Evolutionary conservation across 2,888 invertebrate genomes (phyloP).

Genomic region (Metallyticus violacea): DNA sequence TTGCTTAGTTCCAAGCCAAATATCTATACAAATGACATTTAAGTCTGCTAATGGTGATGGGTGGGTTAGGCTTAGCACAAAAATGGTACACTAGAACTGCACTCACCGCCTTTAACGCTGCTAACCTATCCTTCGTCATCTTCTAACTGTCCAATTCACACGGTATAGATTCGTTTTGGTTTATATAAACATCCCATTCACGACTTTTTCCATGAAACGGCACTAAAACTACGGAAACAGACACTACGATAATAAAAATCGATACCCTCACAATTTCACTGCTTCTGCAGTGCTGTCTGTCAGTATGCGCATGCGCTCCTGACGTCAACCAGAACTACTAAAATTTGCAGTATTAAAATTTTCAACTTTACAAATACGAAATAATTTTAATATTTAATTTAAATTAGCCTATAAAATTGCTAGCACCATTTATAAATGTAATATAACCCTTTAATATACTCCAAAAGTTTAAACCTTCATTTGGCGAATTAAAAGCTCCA

Average conservation of each 20-base stretch:
- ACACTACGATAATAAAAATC: slow-evolving; percentile 76
- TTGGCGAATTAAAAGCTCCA: slow-evolving; percentile 7
- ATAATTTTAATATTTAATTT: neutral
- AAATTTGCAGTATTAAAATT: neutral
- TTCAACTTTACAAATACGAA: neutral
- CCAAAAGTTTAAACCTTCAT: neutral
- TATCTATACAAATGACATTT: neutral
- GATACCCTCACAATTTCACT: slow-evolving; percentile 66
- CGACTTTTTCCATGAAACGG: slow-evolving; percentile 67
- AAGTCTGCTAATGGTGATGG: slow-evolving; percentile 5
- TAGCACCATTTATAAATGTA: neutral
- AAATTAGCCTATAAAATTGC: neutral
- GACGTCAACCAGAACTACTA: slow-evolving; percentile 42
- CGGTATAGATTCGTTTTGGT: slow-evolving; percentile 63
- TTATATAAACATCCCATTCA: slow-evolving; percentile 77
- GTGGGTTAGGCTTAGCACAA: slow-evolving; percentile 18
- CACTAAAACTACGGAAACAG: slow-evolving; percentile 69
- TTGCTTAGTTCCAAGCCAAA: neutral
- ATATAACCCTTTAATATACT: neutral
- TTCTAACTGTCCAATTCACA: slow-evolving; percentile 60
- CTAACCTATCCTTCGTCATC: slow-evolving; percentile 97
- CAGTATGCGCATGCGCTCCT: slow-evolving; percentile 52
- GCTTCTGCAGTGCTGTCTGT: slow-evolving; percentile 56
- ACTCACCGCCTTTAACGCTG: slow-evolving; percentile 91
- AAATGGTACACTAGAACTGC: slow-evolving; percentile 1